Conservation (phyloP, 1,140 invertebrate genomes). For the Pygmarrhopalites habei region DNA sequence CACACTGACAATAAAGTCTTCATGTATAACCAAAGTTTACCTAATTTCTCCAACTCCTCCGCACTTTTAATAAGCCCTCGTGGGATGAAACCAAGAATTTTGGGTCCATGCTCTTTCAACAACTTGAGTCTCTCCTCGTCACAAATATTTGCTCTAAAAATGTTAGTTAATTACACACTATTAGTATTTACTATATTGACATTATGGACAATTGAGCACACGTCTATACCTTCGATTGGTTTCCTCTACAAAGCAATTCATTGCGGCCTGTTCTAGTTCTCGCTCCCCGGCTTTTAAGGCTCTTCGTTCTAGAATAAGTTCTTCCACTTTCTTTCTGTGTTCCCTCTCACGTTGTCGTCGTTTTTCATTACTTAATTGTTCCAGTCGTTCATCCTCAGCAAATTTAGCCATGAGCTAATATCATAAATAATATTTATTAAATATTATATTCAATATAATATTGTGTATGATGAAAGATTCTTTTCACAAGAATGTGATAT, state of each 20-base stretch:
- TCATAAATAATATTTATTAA: background rate
- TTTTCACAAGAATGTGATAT: no score
- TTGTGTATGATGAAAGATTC: no score
- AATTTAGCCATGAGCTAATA: conserved; percentile 36
- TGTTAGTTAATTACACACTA: background rate
- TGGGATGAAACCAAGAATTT: conserved; percentile 35
- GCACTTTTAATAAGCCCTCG: conserved; percentile 30
- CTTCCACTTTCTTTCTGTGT: conserved; percentile 35
- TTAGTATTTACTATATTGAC: background rate
- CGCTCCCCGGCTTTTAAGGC: conserved; percentile 30
- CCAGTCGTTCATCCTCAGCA: conserved; percentile 37
- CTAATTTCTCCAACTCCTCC: conserved; percentile 28
- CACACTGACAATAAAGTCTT: no score
- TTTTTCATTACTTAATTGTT: conserved; percentile 27
- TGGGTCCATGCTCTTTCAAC: conserved; percentile 30
- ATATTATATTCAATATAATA: background rate
- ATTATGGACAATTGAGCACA: background rate
- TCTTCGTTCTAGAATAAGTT: conserved; percentile 36
- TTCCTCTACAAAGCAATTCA: conserved; percentile 31
- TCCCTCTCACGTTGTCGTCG: conserved; percentile 31
- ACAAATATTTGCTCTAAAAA: conserved; percentile 9
- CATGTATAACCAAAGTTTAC: no score
- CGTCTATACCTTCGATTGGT: conserved; percentile 18
- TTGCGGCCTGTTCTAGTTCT: conserved; percentile 23
- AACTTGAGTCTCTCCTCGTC: conserved; percentile 26